These are phyloP conservation scores for Himalopsyche kuldschensis DNA, from an alignment of 2,888 invertebrate species.

Conservation along the genomic window DNA sequence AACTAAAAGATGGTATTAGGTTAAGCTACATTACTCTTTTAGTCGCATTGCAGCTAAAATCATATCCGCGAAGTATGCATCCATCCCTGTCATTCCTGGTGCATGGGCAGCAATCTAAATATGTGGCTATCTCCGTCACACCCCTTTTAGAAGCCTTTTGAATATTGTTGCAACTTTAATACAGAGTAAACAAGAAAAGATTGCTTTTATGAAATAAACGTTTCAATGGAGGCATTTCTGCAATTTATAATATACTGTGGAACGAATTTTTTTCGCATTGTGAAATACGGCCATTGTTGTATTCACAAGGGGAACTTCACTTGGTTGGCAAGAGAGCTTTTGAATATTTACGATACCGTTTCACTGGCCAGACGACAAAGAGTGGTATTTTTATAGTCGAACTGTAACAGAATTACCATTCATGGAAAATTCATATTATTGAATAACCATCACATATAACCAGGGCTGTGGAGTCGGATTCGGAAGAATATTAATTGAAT, in stretches of 20 bases:
- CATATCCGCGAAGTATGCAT: background rate
- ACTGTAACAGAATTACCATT: background rate
- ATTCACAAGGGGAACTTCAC: background rate
- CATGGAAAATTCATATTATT: background rate
- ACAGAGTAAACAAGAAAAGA: constrained; percentile 28
- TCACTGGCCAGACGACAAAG: background rate
- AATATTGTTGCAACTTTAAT: constrained; percentile 28
- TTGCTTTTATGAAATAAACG: constrained; percentile 25
- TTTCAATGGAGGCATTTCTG: constrained; percentile 14
- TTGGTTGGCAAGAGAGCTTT: background rate
- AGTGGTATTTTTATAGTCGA: background rate
- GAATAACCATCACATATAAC: too few relatives aligned
- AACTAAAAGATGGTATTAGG: background rate
- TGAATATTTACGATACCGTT: background rate
- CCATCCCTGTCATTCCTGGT: background rate
- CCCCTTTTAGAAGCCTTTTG: constrained; percentile 4
- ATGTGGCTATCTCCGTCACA: background rate
- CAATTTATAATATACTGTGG: background rate
- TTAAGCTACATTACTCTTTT: background rate
- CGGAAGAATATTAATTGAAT: too few relatives aligned
- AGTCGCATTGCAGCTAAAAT: constrained; percentile 1
- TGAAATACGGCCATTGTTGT: background rate
- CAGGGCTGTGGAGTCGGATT: too few relatives aligned
- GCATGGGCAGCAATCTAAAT: background rate
- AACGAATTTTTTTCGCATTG: constrained; percentile 12